Evolutionary conservation across 2,888 invertebrate genomes (phyloP).

Genomic region (Cremastobaeus sp.): DNA sequence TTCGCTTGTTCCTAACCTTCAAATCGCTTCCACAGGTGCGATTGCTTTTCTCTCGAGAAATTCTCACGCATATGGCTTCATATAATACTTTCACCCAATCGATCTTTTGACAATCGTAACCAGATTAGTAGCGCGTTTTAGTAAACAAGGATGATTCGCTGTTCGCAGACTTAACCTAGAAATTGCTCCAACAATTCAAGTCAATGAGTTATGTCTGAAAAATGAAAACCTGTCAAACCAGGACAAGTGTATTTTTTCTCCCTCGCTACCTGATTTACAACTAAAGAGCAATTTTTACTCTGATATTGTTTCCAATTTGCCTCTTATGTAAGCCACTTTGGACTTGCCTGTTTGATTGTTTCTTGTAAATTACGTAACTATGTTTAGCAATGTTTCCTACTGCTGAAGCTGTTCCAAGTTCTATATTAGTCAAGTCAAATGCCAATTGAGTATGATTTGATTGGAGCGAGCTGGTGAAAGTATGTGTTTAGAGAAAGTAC

Average conservation of each 20-base stretch:
- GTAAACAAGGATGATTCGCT: no score
- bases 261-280: no score
- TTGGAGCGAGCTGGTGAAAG: slow-evolving; percentile 6
- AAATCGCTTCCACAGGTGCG: neutral
- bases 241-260: no score
- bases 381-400: neutral
- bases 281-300: no score
- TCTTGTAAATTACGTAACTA: slow-evolving; percentile 2
- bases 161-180: neutral
- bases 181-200: neutral
- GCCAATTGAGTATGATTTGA: neutral
- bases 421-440: neutral
- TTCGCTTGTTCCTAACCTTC: no score
- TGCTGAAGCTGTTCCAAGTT: neutral
- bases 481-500: slow-evolving; percentile 17
- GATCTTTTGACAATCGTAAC: no score
- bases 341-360: neutral
- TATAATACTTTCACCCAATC: no score
- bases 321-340: slow-evolving; percentile 1
- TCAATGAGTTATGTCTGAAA: neutral
- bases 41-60: neutral
- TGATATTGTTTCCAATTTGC: no score
- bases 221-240: neutral
- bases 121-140: no score
- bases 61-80: slow-evolving; percentile 10